A percentile compares a stretch with the other conserved stretches of the same genome.
Evolutionary conservation across 2,113 vertebrate species (phyloP).

Genomic region (Cheirogaleus medius): DNA sequence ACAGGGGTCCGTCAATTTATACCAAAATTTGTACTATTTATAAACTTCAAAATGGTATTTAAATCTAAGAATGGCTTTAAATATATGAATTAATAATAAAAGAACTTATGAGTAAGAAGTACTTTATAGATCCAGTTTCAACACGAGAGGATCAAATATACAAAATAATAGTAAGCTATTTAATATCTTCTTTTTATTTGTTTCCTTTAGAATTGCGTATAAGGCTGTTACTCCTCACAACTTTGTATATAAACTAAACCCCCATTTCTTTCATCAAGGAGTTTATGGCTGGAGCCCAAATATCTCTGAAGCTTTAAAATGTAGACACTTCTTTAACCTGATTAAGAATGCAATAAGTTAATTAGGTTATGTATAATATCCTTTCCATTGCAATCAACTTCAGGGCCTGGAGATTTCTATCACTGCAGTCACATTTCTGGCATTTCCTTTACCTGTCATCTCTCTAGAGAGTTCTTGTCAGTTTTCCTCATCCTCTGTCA

Average conservation of each 20-base stretch:
- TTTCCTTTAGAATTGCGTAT: neutral
- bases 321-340: neutral
- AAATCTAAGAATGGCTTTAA: slow-evolving; percentile 11
- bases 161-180: neutral
- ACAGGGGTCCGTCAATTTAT: slow-evolving; percentile 50
- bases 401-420: slow-evolving; percentile 12
- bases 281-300: neutral
- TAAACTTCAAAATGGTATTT: slow-evolving; percentile 37
- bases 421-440: slow-evolving; percentile 28
- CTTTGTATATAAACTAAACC: neutral
- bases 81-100: neutral
- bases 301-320: neutral
- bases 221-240: neutral
- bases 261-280: neutral
- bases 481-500: slow-evolving; percentile 50
- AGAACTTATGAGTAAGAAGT: neutral
- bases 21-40: slow-evolving; percentile 53
- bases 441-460: slow-evolving; percentile 43
- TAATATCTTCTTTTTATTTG: neutral
- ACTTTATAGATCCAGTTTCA: neutral
- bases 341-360: slow-evolving; percentile 36
- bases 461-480: slow-evolving; percentile 48
- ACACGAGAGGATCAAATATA: neutral
- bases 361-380: slow-evolving; percentile 57
- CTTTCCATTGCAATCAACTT: slow-evolving; percentile 61